These are phyloP conservation scores for Bovichtus variegatus DNA, from an alignment of 2,797 vertebrate species.

Conservation along the genomic window DNA sequence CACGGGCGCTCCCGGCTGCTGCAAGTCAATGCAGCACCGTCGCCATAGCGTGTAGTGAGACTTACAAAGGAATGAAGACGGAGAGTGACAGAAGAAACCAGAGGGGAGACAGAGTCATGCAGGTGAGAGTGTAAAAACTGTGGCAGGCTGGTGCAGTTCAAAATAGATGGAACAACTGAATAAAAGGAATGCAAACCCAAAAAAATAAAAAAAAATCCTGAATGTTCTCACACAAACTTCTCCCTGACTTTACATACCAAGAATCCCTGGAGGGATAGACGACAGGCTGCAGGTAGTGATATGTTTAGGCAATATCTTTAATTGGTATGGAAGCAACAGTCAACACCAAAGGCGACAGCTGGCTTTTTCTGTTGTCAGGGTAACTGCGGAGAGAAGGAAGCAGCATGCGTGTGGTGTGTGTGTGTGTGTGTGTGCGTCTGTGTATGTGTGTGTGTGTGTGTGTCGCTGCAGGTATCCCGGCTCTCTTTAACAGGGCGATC, in stretches of 20 bases:
- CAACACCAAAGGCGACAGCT: conserved; percentile 22
- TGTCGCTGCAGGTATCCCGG: conserved; percentile 38
- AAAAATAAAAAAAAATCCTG: neutral
- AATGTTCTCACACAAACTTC: neutral
- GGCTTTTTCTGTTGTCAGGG: conserved; percentile 78
- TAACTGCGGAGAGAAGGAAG: conserved; percentile 59
- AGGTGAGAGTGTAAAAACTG: conserved; percentile 9
- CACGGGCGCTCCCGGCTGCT: too few species aligned
- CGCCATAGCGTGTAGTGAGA: too few species aligned
- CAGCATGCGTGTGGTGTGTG: neutral
- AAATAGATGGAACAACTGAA: neutral
- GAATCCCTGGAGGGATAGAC: neutral
- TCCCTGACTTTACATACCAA: neutral
- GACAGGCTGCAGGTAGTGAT: neutral
- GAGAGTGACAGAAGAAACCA: too few species aligned
- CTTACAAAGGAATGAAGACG: too few species aligned
- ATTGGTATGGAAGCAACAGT: conserved; percentile 37
- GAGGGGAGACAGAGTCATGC: too few species aligned
- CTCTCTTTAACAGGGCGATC: conserved; percentile 45
- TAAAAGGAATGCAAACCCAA: neutral
- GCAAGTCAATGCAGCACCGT: too few species aligned
- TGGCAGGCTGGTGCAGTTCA: neutral
- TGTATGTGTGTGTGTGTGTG: conserved; percentile 5
- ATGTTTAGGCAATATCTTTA: conserved; percentile 22
- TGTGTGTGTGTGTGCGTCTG: neutral